Conservation (phyloP, 2,888 invertebrate genomes). For the Trichacis sp. region DNA sequence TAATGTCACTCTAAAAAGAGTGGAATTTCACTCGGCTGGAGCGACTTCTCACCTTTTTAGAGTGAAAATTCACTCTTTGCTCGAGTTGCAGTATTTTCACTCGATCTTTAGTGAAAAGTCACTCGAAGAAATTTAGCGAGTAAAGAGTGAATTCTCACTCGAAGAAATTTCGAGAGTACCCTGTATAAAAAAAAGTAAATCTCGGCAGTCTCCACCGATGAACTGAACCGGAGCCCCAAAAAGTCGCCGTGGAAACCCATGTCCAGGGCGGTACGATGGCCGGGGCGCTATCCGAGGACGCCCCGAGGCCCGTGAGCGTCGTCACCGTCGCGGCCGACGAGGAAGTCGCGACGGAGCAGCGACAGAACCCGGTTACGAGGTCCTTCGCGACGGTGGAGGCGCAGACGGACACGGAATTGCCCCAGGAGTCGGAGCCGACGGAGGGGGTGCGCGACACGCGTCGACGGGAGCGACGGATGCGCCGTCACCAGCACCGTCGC, state of each 20-base stretch:
- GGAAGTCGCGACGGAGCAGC: constrained; percentile 29
- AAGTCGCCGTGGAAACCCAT: constrained; percentile 55
- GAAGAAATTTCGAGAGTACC: no score
- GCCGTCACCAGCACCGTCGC: constrained; percentile 59
- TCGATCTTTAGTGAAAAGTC: no score
- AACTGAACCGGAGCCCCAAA: no score
- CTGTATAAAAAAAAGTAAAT: no score
- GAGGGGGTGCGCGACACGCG: constrained; percentile 60
- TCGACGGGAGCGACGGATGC: constrained; percentile 60
- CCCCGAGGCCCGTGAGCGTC: constrained; percentile 66
- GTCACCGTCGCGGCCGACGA: constrained; percentile 60
- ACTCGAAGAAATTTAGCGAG: no score
- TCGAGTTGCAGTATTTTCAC: no score
- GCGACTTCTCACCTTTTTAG: no score
- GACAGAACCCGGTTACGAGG: constrained; percentile 30
- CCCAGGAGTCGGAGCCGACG: constrained; percentile 38
- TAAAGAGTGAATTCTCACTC: no score
- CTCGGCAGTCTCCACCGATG: no score
- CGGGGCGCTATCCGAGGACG: constrained; percentile 66
- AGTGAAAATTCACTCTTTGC: no score
- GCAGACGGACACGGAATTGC: constrained; percentile 56
- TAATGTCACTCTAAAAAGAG: no score
- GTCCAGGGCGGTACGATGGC: constrained; percentile 64
- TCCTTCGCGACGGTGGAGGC: constrained; percentile 66
- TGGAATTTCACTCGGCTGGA: no score